Percentiles rank a stretch among this genome's conserved stretches.
phyloP scores from a whole-genome alignment of 2,888 invertebrate genomes.

The Heteromyza rotundicornis region DNA sequence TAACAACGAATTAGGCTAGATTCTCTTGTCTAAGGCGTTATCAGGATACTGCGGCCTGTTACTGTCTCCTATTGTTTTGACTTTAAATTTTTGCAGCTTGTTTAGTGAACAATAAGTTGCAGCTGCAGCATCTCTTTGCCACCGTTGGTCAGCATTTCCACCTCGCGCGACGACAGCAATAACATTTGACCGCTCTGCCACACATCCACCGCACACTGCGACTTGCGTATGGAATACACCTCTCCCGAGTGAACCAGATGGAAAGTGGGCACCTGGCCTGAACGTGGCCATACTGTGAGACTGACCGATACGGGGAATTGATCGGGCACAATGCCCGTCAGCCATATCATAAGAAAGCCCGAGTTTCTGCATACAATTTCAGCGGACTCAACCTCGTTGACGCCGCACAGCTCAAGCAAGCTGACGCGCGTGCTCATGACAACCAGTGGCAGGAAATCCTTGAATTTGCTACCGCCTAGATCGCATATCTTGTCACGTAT shows the following conservation, averaged over 20 bases:
- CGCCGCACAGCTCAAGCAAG: conserved; percentile 33
- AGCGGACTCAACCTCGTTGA: conserved; percentile 25
- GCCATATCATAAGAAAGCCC: conserved; percentile 52
- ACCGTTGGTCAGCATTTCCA: conserved; percentile 41
- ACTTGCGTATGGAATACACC: conserved; percentile 46
- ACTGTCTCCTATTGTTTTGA: no score
- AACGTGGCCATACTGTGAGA: conserved; percentile 46
- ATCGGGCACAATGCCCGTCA: conserved; percentile 46
- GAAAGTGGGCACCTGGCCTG: conserved; percentile 31
- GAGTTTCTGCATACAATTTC: no score
- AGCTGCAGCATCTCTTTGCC: conserved; percentile 47
- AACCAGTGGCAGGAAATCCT: conserved; percentile 49
- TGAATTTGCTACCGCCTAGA: conserved; percentile 39
- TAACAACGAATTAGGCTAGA: no score
- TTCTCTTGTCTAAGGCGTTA: no score
- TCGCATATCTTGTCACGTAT: conserved; percentile 46
- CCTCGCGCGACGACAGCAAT: conserved; percentile 39
- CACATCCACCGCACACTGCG: conserved; percentile 37
- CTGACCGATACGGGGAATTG: conserved; percentile 41
- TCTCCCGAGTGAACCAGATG: conserved; percentile 48
- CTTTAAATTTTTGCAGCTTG: neutral
- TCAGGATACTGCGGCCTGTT: no score
- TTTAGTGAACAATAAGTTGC: conserved; percentile 39
- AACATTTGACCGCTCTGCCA: conserved; percentile 43
- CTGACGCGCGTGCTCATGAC: conserved; percentile 50